Conservation (phyloP, 2,113 vertebrate genomes). For the Eidolon helvum region DNA sequence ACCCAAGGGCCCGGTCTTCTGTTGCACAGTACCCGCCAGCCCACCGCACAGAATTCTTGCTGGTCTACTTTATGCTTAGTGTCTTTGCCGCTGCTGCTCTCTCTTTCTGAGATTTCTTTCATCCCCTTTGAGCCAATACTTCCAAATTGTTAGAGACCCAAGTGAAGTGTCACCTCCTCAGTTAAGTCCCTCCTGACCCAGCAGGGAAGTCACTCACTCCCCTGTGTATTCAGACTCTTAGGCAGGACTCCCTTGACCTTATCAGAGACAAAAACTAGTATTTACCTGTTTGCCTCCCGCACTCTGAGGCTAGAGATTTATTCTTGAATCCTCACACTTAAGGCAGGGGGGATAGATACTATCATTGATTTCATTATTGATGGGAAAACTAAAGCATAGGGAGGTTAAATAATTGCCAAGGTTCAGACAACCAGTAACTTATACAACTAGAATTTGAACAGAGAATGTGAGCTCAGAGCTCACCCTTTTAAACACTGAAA, state of each 20-base stretch:
- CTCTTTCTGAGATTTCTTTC: not conserved
- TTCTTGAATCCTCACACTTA: not conserved
- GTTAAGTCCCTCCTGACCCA: not conserved
- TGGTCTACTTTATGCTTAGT: not conserved
- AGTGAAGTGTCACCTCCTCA: not conserved
- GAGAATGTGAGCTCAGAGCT: not conserved
- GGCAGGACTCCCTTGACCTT: not conserved
- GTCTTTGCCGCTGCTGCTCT: not conserved
- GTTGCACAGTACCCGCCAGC: fast-evolving
- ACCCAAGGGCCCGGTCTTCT: too few relatives aligned
- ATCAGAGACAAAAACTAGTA: not conserved
- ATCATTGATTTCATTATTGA: not conserved
- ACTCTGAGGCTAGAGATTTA: not conserved
- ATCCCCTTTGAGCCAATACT: not conserved
- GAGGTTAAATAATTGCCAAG: not conserved
- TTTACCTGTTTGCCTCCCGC: not conserved
- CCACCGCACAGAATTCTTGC: not conserved
- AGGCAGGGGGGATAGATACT: not conserved
- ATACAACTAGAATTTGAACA: not conserved
- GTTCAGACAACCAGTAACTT: not conserved
- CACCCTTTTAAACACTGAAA: not conserved
- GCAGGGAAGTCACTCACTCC: not conserved
- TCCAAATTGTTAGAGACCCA: not conserved
- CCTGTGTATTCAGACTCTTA: not conserved
- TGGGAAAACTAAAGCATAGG: not conserved